A percentile compares a stretch with the other conserved stretches of the same genome.
phyloP scores from a whole-genome alignment of 1,140 invertebrate genomes.

The Atta texana region DNA sequence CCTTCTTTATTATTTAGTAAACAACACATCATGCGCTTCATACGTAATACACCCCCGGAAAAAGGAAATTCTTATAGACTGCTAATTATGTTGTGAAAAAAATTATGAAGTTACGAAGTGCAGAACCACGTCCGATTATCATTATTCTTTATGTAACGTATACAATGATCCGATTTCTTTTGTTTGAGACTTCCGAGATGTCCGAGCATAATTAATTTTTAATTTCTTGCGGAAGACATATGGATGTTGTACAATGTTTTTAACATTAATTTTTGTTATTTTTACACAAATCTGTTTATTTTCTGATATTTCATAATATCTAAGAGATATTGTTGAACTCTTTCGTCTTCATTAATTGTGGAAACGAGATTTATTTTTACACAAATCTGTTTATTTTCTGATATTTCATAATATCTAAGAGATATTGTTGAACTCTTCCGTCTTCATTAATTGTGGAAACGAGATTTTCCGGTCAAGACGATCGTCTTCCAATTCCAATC shows the following conservation, averaged over 20 bases:
- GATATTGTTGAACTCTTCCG: constrained; percentile 30
- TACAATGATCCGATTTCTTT: not conserved
- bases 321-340: too few relatives aligned
- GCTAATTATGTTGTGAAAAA: not conserved
- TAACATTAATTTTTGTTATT: not conserved
- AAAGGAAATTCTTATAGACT: not conserved
- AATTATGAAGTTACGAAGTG: constrained; percentile 20
- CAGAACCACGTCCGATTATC: not conserved
- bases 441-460: constrained; percentile 57
- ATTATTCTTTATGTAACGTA: not conserved
- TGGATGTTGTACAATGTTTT: not conserved
- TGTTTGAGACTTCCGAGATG: not conserved
- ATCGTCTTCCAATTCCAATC: constrained; percentile 33
- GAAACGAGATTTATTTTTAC: too few relatives aligned
- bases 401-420: constrained; percentile 14
- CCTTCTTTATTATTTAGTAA: too few relatives aligned
- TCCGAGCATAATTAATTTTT: constrained; percentile 13
- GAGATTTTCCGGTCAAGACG: constrained; percentile 48
- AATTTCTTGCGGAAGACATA: not conserved
- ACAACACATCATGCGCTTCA: too few relatives aligned
- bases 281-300: not conserved
- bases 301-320: too few relatives aligned
- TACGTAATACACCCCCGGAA: not conserved
- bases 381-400: not conserved
- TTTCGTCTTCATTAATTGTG: too few relatives aligned